Percentiles rank a stretch among this genome's conserved stretches.
phyloP scores from a whole-genome alignment of 64 coral and sea anemone genomes.

The Montipora cactus region DNA sequence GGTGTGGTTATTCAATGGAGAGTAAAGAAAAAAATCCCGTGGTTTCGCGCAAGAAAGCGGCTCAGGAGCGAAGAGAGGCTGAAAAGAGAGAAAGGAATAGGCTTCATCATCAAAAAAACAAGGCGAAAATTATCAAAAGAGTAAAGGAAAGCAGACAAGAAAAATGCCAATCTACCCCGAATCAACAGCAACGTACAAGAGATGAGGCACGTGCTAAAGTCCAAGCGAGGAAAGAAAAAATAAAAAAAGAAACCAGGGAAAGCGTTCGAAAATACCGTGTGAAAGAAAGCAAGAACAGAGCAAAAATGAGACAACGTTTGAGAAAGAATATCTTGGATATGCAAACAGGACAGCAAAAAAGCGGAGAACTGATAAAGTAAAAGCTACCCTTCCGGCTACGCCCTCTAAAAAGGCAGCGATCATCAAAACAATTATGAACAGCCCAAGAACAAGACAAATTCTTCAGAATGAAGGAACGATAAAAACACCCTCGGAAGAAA shows the following conservation, averaged over 20 bases:
- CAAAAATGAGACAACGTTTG: not conserved
- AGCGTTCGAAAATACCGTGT: conserved; percentile 25
- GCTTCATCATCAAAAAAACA: not conserved
- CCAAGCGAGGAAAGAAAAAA: conserved; percentile 11
- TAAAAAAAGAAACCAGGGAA: conserved; percentile 41
- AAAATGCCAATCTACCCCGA: not conserved
- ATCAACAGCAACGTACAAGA: not conserved
- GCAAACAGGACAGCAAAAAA: conserved; percentile 56
- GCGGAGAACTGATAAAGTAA: conserved; percentile 20
- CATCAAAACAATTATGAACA: conserved; percentile 4
- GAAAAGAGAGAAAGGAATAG: not conserved
- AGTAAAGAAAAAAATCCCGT: too few relatives aligned
- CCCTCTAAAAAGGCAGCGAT: conserved; percentile 34
- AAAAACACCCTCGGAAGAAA: conserved; percentile 44
- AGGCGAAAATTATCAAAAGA: not conserved
- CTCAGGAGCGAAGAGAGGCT: too few relatives aligned
- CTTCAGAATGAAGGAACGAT: conserved; percentile 6
- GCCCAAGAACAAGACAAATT: conserved; percentile 55
- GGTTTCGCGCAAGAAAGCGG: too few relatives aligned
- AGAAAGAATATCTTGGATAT: not conserved
- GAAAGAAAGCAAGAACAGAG: conserved; percentile 25
- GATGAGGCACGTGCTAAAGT: not conserved
- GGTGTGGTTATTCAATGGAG: too few relatives aligned
- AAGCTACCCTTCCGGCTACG: conserved; percentile 8
- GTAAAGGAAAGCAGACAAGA: not conserved